phyloP scores from a whole-genome alignment of 2,888 invertebrate genomes.

The Minunthozetes semirufus region DNA sequence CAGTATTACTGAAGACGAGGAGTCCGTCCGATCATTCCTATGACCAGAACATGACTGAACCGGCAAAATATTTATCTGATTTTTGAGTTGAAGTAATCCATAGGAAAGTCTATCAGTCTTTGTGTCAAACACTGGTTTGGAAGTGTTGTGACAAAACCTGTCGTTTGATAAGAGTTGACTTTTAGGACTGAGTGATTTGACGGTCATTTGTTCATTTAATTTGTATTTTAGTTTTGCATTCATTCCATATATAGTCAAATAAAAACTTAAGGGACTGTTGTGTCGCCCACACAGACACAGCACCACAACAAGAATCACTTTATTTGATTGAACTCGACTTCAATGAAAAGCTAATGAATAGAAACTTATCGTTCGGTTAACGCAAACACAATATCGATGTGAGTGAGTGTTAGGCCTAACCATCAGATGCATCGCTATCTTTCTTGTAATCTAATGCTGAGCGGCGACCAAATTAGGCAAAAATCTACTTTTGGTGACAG shows the following conservation, averaged over 20 bases:
- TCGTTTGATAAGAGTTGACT: not conserved
- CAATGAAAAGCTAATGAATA: not conserved
- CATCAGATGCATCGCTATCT: not conserved
- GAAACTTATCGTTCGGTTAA: not conserved
- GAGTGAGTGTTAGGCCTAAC: slow-evolving; percentile 11
- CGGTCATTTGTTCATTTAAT: slow-evolving; percentile 24
- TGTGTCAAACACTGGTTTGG: slow-evolving; percentile 11
- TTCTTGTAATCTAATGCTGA: slow-evolving; percentile 27
- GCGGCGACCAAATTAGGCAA: slow-evolving; percentile 29
- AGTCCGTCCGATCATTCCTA: not conserved
- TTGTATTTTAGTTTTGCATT: slow-evolving; percentile 18
- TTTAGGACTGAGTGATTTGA: slow-evolving; percentile 3
- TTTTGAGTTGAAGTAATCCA: not conserved
- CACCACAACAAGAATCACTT: not conserved
- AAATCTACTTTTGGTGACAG: slow-evolving; percentile 30
- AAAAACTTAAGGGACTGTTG: not conserved
- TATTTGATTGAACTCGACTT: not conserved
- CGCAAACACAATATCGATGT: slow-evolving; percentile 3
- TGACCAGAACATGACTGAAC: not conserved
- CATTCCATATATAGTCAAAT: slow-evolving; percentile 30
- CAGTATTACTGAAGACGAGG: slow-evolving; percentile 16
- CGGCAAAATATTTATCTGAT: not conserved
- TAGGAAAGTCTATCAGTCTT: not conserved
- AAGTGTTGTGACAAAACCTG: not conserved
- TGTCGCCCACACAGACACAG: not conserved